These are phyloP conservation scores for Oncorhynchus gorbuscha DNA, from an alignment of 2,113 vertebrate genomes.

Conservation along the genomic window DNA sequence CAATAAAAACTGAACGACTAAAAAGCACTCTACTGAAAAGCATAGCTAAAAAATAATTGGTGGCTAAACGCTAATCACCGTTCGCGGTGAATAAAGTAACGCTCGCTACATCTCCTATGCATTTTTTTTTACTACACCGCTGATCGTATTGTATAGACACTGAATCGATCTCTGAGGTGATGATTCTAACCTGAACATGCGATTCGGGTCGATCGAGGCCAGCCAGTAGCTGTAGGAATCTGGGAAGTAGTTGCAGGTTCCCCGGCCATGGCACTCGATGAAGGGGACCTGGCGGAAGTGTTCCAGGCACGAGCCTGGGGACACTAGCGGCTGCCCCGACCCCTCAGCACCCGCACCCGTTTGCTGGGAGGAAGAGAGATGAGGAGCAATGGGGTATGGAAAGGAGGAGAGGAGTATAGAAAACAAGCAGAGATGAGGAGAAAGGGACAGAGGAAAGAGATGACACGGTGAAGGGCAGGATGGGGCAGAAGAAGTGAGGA, in stretches of 20 bases:
- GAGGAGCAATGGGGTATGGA: background rate
- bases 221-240: constrained; percentile 92
- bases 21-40: no score
- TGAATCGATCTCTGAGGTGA: background rate
- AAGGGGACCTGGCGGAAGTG: constrained; percentile 84
- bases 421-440: background rate
- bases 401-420: constrained; percentile 5
- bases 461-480: background rate
- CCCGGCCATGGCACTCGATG: constrained; percentile 86
- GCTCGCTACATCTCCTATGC: no score
- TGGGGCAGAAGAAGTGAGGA: background rate
- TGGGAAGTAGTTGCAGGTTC: constrained; percentile 86
- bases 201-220: constrained; percentile 72
- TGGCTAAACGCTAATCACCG: no score
- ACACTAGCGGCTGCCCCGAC: constrained; percentile 84
- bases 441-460: background rate
- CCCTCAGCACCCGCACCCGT: constrained; percentile 84
- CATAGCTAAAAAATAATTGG: no score
- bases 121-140: no score
- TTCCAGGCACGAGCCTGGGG: constrained; percentile 87
- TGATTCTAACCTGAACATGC: constrained; percentile 84
- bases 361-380: constrained; percentile 68
- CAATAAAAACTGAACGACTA: no score
- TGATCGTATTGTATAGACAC: no score
- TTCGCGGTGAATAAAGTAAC: no score